phyloP scores from a whole-genome alignment of 2,113 vertebrate species.

The Stigmatopora nigra region DNA sequence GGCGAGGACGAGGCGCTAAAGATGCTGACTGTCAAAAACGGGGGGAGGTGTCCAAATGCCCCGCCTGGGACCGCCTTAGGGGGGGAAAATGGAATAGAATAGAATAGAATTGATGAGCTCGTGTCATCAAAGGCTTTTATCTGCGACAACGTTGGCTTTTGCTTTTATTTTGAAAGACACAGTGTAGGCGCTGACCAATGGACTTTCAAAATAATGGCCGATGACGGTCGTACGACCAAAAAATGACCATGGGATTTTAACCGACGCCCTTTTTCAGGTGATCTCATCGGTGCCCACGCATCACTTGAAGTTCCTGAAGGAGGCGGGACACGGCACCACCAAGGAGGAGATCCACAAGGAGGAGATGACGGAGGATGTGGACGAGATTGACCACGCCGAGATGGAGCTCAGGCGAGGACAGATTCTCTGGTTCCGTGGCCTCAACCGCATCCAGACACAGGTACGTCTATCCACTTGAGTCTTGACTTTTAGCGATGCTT shows the following conservation, averaged over 20 bases:
- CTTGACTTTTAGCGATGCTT: no score
- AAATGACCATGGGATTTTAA: no score
- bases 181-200: no score
- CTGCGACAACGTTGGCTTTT: no score
- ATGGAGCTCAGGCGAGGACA: constrained; percentile 94
- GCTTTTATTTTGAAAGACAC: no score
- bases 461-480: constrained; percentile 56
- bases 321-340: constrained; percentile 85
- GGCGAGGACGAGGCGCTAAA: constrained; percentile 16
- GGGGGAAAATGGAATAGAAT: no score
- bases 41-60: constrained; percentile 3
- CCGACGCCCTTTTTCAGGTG: constrained; percentile 48
- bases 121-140: no score
- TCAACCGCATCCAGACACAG: constrained; percentile 99
- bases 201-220: no score
- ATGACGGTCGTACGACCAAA: no score
- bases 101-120: no score
- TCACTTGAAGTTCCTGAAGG: constrained; percentile 91
- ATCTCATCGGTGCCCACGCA: constrained; percentile 85
- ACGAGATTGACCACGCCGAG: constrained; percentile 93
- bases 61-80: not conserved
- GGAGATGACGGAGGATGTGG: constrained; percentile 77
- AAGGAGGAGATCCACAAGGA: constrained; percentile 86
- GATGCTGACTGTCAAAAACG: constrained; percentile 21
- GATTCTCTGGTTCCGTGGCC: constrained; percentile 97